phyloP scores from a whole-genome alignment of 2,797 vertebrate species.

The Poecilia velifera region DNA sequence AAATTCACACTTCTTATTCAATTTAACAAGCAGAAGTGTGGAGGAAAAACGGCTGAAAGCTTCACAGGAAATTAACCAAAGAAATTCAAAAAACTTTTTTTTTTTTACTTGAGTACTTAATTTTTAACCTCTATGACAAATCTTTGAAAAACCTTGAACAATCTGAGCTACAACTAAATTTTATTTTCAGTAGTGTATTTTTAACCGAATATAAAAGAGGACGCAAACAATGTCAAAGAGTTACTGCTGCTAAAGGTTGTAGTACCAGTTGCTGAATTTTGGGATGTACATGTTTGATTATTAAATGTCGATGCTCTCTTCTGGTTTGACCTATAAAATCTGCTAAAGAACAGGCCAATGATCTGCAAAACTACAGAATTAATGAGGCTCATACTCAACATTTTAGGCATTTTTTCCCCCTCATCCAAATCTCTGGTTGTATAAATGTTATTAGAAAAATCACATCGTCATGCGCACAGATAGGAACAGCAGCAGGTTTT shows the following conservation, averaged over 20 bases:
- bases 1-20: constrained; percentile 1
- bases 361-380: background rate
- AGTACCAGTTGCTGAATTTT: background rate
- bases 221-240: background rate
- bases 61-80: background rate
- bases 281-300: background rate
- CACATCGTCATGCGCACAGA: background rate
- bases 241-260: background rate
- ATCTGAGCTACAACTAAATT: no score
- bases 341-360: background rate
- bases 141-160: no score
- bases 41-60: background rate
- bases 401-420: background rate
- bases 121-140: background rate
- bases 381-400: background rate
- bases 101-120: background rate
- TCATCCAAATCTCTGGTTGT: background rate
- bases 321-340: background rate
- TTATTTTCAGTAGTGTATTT: no score
- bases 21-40: constrained; percentile 4
- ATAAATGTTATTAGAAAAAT: background rate
- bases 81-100: background rate
- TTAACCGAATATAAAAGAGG: no score
- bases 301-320: background rate
- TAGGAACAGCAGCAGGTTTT: background rate